Base-by-base conservation (phyloP, 1,140 invertebrate species). In the Anthonomus grandis region DNA sequence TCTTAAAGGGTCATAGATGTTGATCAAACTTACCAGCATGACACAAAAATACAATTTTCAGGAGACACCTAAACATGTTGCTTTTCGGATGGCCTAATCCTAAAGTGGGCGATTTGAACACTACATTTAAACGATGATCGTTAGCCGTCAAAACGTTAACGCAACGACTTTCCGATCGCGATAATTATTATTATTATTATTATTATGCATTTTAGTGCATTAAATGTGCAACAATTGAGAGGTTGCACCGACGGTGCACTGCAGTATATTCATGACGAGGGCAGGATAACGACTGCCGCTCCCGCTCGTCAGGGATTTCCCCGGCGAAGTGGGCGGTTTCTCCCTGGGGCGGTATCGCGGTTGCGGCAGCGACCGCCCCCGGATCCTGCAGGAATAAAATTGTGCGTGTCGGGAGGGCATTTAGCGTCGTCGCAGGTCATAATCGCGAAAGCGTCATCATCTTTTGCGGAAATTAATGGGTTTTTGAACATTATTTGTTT, bases 311-410 rank as follows among this genome's bases (percentile, higher is more conserved):
- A n/a, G 15, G n/a, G 42, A 45, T 34, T 51, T 38, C 49, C 48
- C 38, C 31, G 52, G 31, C 25, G 37, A 52, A 62, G 38, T 24
- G 54, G 59, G 59, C 53, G 54, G 54, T 39, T 21, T 36, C 39
- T 21, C 19, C 21, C 50, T 41, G 10, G 23, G 59, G 59, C 59
- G 59, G 59, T 13, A 12, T 47, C 22, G 36, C 13, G 36, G 25
- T n/a, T n/a, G n/a, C n/a, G n/a, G n/a, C n/a, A 52, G 34, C 27
- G 34, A 34, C 21, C 50, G 53, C 49, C 48, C 38, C 41, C 55
- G 17, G n/a, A 51, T 39, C 52, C 38, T 57, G 52, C 53, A 54
- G 36, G 39, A 51, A 39, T 61, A 54, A 48, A 61, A 57, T 57
- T 41, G 46, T 48, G 54, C 42, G 51, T 48, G 51, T 52, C 45